These are phyloP conservation scores for Neomorphus geoffroyi DNA, from an alignment of 2,797 vertebrate genomes.

Conservation along the genomic window DNA sequence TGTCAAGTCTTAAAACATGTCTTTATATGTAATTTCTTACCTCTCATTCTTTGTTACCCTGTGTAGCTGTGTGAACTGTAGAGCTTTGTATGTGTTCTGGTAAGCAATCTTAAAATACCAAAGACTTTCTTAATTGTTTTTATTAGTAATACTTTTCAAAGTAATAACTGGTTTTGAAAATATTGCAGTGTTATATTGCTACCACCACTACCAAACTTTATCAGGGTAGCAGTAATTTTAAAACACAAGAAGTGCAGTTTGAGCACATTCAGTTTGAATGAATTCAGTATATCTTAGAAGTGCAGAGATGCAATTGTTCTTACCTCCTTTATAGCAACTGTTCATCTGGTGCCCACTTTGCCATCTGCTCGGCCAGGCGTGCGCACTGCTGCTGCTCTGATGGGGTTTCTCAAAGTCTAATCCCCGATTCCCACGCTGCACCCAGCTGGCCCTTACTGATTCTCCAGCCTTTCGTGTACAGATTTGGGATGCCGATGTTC, in stretches of 20 bases:
- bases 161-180: background rate
- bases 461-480: background rate
- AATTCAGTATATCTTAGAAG: background rate
- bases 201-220: rapidly evolving
- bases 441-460: background rate
- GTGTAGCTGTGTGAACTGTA: background rate
- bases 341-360: background rate
- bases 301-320: background rate
- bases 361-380: background rate
- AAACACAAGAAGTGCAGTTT: background rate
- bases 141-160: background rate
- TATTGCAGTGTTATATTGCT: background rate
- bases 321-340: background rate
- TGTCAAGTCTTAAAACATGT: background rate
- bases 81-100: background rate
- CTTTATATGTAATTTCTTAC: background rate
- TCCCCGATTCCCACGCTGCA: background rate
- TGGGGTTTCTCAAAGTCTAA: background rate
- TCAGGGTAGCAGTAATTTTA: background rate
- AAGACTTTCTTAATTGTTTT: background rate
- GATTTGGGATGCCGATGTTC: background rate
- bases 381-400: background rate
- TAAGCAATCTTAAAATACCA: background rate
- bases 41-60: background rate
- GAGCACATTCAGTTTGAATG: background rate